These are phyloP conservation scores for Microctenopoma steveboyesi DNA, from an alignment of 2,797 vertebrate species.

Conservation along the genomic window DNA sequence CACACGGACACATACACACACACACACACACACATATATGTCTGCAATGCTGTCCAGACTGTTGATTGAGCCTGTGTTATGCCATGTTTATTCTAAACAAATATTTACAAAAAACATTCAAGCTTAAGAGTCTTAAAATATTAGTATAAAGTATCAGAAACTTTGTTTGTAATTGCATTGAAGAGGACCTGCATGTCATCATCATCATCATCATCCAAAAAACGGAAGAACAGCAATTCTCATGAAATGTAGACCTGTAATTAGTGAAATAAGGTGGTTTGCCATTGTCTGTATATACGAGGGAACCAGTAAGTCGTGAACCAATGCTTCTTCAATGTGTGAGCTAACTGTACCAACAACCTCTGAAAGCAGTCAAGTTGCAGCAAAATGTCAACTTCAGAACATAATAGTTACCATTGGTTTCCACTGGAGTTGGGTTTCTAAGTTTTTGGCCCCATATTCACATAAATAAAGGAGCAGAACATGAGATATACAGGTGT, in stretches of 20 bases:
- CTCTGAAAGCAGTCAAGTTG: constrained; percentile 28
- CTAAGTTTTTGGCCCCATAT: too few species aligned
- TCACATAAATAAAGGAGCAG: too few species aligned
- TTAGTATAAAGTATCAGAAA: constrained; percentile 7
- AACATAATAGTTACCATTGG: not conserved
- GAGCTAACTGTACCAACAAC: constrained; percentile 11
- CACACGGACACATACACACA: too few species aligned
- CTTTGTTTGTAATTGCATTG: constrained; percentile 61
- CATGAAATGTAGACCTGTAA: constrained; percentile 56
- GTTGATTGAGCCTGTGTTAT: too few species aligned
- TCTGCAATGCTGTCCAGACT: too few species aligned
- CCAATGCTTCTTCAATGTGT: constrained; percentile 58
- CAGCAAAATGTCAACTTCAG: constrained; percentile 23
- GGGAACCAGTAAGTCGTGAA: constrained; percentile 43
- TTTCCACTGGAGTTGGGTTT: too few species aligned
- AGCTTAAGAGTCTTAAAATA: too few species aligned
- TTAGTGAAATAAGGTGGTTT: constrained; percentile 62
- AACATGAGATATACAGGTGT: too few species aligned
- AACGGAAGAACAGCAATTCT: constrained; percentile 44
- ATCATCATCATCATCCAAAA: constrained; percentile 46
- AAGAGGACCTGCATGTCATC: constrained; percentile 41
- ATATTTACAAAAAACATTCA: too few species aligned
- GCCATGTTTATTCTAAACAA: too few species aligned
- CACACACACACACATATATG: too few species aligned
- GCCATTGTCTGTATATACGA: constrained; percentile 42